A percentile compares a stretch with the other conserved stretches of the same genome.
phyloP scores from a whole-genome alignment of 1,140 invertebrate species.

The Cyrtorhinus lividipennis region DNA sequence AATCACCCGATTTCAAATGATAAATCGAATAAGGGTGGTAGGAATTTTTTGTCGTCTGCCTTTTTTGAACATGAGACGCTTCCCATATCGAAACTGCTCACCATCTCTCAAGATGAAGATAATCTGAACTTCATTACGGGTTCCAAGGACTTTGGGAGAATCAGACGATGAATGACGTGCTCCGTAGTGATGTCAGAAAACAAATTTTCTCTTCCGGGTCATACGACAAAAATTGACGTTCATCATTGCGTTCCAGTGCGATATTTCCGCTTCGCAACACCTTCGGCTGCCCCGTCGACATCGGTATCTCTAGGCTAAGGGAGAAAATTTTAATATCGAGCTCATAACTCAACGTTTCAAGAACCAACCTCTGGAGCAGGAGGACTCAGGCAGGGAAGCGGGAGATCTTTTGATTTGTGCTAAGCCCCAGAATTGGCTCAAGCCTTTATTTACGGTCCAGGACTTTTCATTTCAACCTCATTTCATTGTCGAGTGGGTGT shows the following conservation, averaged over 20 bases:
- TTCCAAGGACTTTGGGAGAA: too few species aligned
- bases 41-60: too few species aligned
- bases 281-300: neutral
- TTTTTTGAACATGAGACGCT: too few species aligned
- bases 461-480: conserved; percentile 15
- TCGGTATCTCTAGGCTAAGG: neutral
- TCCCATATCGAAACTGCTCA: too few species aligned
- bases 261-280: neutral
- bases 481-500: conserved; percentile 9
- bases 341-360: neutral
- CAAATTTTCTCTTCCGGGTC: too few species aligned
- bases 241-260: neutral
- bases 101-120: too few species aligned
- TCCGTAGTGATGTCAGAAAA: too few species aligned
- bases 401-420: conserved; percentile 14
- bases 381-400: neutral
- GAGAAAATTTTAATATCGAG: neutral
- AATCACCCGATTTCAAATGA: too few species aligned
- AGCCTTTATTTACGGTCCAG: conserved; percentile 13
- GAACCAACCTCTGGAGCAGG: neutral
- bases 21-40: too few species aligned
- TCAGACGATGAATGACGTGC: too few species aligned
- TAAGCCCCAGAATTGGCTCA: conserved; percentile 11
- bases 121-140: too few species aligned
- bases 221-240: neutral